These are phyloP conservation scores for Opisthocomus hoazin DNA, from an alignment of 2,113 vertebrate genomes.

Conservation along the genomic window DNA sequence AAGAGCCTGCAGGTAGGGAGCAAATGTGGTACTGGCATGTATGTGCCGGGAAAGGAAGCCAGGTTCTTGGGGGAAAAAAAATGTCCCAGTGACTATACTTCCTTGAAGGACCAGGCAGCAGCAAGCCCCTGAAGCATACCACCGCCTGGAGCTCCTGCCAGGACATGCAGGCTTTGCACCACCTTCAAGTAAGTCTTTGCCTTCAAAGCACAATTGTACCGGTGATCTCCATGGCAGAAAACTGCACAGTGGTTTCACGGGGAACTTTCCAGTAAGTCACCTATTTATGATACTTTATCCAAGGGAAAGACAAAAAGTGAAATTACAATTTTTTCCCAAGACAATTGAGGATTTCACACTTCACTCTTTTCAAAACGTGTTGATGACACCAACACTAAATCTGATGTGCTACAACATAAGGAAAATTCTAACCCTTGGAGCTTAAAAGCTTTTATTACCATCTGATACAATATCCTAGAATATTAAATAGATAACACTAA, in stretches of 20 bases:
- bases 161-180: not conserved
- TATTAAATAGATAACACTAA: constrained; percentile 25
- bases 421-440: not conserved
- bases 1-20: not conserved
- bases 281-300: not conserved
- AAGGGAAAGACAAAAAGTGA: not conserved
- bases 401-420: not conserved
- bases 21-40: not conserved
- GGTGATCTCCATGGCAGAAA: not conserved
- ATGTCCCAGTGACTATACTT: not conserved
- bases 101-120: not conserved
- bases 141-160: not conserved
- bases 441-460: constrained; percentile 22
- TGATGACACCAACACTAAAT: constrained; percentile 13
- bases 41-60: not conserved
- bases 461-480: constrained; percentile 1
- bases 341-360: not conserved
- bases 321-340: not conserved
- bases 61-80: not conserved
- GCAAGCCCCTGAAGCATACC: not conserved
- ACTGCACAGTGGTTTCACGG: not conserved
- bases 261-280: not conserved
- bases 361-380: constrained; percentile 4
- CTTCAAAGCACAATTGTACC: not conserved
- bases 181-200: not conserved